phyloP scores from a whole-genome alignment of 2,113 vertebrate genomes.

The Gopherus evgoodei region DNA sequence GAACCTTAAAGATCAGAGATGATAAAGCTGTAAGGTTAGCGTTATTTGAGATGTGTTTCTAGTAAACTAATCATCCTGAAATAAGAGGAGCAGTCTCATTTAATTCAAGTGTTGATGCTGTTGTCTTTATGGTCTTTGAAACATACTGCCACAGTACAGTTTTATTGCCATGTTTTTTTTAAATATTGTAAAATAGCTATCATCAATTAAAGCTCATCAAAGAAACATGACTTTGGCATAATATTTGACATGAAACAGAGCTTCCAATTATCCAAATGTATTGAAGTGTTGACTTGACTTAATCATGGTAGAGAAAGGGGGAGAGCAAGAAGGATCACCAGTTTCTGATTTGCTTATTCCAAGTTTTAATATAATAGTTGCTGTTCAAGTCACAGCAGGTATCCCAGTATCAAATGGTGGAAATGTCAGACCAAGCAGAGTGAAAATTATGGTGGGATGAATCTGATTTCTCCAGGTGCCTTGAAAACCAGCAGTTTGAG shows the following conservation, averaged over 20 bases:
- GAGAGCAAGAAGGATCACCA: neutral
- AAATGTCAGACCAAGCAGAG: conserved; percentile 40
- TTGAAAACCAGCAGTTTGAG: conserved; percentile 47
- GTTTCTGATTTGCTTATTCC: conserved; percentile 25
- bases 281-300: neutral
- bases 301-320: neutral
- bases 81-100: neutral
- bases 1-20: neutral
- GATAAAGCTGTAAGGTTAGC: neutral
- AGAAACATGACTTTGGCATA: neutral
- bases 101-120: neutral
- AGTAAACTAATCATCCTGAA: neutral
- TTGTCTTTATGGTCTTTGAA: conserved; percentile 18
- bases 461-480: conserved; percentile 53
- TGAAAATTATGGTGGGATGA: conserved; percentile 41
- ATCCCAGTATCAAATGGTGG: neutral
- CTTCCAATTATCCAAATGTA: neutral
- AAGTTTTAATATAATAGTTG: conserved; percentile 4
- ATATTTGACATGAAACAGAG: neutral
- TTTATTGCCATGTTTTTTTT: neutral
- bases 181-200: conserved; percentile 4
- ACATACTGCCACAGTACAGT: neutral
- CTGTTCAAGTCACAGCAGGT: conserved; percentile 24
- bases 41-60: neutral
- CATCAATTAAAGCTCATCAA: neutral